phyloP scores from a whole-genome alignment of 2,888 invertebrate species.

The Nowickia ferox region DNA sequence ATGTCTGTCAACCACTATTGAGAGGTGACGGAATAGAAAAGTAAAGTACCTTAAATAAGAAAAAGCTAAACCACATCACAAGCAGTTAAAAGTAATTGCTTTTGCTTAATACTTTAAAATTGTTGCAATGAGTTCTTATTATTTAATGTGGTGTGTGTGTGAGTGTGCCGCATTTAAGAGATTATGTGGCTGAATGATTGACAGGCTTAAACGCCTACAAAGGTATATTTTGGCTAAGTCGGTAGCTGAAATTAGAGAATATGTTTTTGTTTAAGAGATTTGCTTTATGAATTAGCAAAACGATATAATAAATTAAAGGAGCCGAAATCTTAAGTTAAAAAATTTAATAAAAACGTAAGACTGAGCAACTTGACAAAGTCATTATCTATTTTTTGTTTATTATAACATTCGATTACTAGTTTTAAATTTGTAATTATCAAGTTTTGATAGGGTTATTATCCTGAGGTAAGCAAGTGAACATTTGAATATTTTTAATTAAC shows the following conservation, averaged over 20 bases:
- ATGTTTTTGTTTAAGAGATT: constrained; percentile 25
- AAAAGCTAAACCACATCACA: constrained; percentile 39
- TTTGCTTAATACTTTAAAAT: constrained; percentile 46
- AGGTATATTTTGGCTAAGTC: background rate
- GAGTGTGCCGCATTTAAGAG: constrained; percentile 18
- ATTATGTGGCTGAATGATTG: constrained; percentile 53
- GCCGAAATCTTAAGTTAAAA: background rate
- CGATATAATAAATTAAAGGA: constrained; percentile 11
- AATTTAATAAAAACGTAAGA: background rate
- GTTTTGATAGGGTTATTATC: no score
- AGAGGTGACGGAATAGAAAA: constrained; percentile 13
- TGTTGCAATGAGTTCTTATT: background rate
- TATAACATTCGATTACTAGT: no score
- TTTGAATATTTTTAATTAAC: no score
- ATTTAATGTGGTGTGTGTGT: background rate
- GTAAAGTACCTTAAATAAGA: background rate
- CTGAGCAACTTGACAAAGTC: background rate
- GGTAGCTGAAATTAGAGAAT: constrained; percentile 31
- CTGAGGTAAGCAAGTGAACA: no score
- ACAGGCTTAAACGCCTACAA: background rate
- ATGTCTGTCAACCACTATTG: background rate
- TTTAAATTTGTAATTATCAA: no score
- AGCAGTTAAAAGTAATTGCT: constrained; percentile 64
- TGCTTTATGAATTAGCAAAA: background rate
- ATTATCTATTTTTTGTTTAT: no score